Evolutionary conservation across 2,113 vertebrate species (phyloP).

Genomic region (Sapayoa aenigma): DNA sequence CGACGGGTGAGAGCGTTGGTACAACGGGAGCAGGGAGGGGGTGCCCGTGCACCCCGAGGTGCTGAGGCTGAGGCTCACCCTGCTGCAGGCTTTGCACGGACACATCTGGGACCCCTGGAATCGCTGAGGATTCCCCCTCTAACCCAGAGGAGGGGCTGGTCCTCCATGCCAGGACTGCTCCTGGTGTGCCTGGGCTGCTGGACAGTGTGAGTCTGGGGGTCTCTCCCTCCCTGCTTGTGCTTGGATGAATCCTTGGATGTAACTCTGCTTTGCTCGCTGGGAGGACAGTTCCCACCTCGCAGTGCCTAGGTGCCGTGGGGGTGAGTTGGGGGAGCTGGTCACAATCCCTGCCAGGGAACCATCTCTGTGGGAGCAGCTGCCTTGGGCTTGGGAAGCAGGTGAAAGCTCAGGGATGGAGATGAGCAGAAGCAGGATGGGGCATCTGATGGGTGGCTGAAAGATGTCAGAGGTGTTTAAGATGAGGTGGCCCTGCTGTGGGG

Average conservation of each 20-base stretch:
- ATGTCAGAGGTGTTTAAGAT: slow-evolving; percentile 51
- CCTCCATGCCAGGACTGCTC: background rate
- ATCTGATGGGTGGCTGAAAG: background rate
- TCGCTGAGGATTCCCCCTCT: rapidly evolving
- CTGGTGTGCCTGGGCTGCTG: background rate
- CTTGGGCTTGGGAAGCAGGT: background rate
- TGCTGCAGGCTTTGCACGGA: background rate
- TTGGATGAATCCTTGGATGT: rapidly evolving
- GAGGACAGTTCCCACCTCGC: rapidly evolving
- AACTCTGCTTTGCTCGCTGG: rapidly evolving
- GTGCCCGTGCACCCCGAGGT: background rate
- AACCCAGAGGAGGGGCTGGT: background rate
- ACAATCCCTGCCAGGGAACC: background rate
- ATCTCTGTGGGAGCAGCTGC: background rate
- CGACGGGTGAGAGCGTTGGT: background rate
- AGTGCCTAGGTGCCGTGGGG: rapidly evolving
- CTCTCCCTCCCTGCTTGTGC: background rate
- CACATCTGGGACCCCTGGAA: rapidly evolving
- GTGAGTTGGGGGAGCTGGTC: background rate
- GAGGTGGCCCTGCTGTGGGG: slow-evolving; percentile 71
- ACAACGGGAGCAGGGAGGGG: background rate
- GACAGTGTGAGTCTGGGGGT: rapidly evolving
- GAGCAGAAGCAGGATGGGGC: background rate
- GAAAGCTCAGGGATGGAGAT: background rate
- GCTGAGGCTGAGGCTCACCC: background rate